Evolutionary conservation across 2,113 vertebrate species (phyloP), one percentile per base, ranked within the genome.

Genomic region (Labeo catla): DNA sequence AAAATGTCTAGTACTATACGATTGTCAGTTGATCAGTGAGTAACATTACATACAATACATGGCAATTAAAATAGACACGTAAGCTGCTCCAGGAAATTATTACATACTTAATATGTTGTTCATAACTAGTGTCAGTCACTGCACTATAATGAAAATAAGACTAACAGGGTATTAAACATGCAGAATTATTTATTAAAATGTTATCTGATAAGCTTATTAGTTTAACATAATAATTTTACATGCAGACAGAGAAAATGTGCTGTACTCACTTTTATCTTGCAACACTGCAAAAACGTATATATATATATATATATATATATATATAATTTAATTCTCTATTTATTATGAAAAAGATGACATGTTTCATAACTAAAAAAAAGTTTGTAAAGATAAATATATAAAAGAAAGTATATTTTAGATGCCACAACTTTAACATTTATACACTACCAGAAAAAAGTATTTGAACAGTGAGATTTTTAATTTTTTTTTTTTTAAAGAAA

Each of bases 71-170:
- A 15, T 1, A 49, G 11, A 5, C n/a, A n/a, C 8, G 45, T 28
- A 73, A n/a, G 70, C 19, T 73, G 73, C 73, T 50, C 6, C 73
- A 23, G 73, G 45, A 28, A 23, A 76, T 76, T 76, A 49, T 47
- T 76, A 15, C 45, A 50, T 49, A 76, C 50, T 76, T 76, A 50
- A 76, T 76, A 50, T 76, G 73, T 50, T 50, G 45, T 50, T 76
- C 45, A 50, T 50, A 6, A 15, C 11, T 0, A 13, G 11, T 76
- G 45, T 49, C 73, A 76, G 4, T 50, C 45, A 15, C 23, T 66
- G 23, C 12, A 1, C 45, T 50, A 28, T n/a, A 50, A 76, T 49
- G 7, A 39, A 70, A 76, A 45, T 23, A 74, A 39, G 2, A 70
- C 15, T 19, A 70, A 68, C 34, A 70, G 1, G 1, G 1, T 15